Conservation (phyloP, 2,888 invertebrate genomes). For the Mechanitis mazaeus region DNA sequence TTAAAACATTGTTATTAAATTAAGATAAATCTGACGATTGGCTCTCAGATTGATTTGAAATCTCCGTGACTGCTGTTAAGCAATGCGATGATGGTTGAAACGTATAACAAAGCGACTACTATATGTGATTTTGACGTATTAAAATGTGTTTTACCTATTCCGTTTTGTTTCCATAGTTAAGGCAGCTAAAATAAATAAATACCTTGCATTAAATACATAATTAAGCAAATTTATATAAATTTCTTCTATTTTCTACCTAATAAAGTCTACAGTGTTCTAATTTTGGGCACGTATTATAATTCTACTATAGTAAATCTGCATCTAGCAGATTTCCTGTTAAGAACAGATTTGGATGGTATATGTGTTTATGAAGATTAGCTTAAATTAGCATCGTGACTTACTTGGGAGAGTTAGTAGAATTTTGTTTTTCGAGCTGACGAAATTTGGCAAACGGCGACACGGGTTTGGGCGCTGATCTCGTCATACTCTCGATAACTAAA, state of each 20-base stretch:
- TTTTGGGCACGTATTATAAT: not conserved
- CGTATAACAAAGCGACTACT: slow-evolving; percentile 53
- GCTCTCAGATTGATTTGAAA: slow-evolving; percentile 5
- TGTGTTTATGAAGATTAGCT: not conserved
- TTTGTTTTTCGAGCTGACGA: slow-evolving; percentile 92
- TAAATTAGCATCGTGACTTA: slow-evolving; percentile 59
- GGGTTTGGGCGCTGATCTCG: slow-evolving; percentile 77
- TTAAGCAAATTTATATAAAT: slow-evolving; percentile 26
- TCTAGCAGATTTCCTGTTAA: slow-evolving; percentile 11
- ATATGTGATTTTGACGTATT: slow-evolving; percentile 44
- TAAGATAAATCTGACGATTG: slow-evolving; percentile 10
- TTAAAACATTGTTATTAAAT: not conserved
- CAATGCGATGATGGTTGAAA: slow-evolving; percentile 32
- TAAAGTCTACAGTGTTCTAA: not conserved
- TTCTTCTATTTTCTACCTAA: slow-evolving; percentile 4
- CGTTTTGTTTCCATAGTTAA: slow-evolving; percentile 64
- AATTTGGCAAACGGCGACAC: slow-evolving; percentile 94
- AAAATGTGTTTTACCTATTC: slow-evolving; percentile 60
- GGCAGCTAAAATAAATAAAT: slow-evolving; percentile 66
- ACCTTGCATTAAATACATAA: slow-evolving; percentile 39
- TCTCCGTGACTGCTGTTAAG: slow-evolving; percentile 38
- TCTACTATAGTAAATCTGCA: slow-evolving; percentile 3
- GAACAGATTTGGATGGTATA: slow-evolving; percentile 2
- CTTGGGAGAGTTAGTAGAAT: slow-evolving; percentile 87
- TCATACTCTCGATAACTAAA: slow-evolving; percentile 75